Evolutionary conservation across 1,140 invertebrate genomes (phyloP).

Genomic region (Caenorhabditis elegans): WBcel235 BX284603.4:13023001-13023500

Average conservation of each 20-base stretch:
- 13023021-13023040: slow-evolving; percentile 34
- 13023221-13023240: slow-evolving; percentile 66
- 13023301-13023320: slow-evolving; percentile 56
- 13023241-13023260: slow-evolving; percentile 67
- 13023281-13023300: background rate
- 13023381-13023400: background rate
- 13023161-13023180: slow-evolving; percentile 67
- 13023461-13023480: no score
- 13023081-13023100: background rate
- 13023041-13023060: slow-evolving; percentile 41
- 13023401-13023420: no score
- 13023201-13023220: slow-evolving; percentile 66
- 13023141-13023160: slow-evolving; percentile 34
- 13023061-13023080: slow-evolving; percentile 24
- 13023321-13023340: slow-evolving; percentile 66
- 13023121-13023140: background rate
- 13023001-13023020: slow-evolving; percentile 30
- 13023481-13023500: no score
- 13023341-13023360: slow-evolving; percentile 68
- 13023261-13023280: slow-evolving; percentile 62
- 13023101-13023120: background rate
- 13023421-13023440: no score
- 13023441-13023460: no score
- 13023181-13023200: slow-evolving; percentile 68
- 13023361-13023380: slow-evolving; percentile 64